A percentile compares a stretch with the other conserved stretches of the same genome.
Conservation (phyloP, 1,140 invertebrate genomes). For the Drosophila nigromelanica region DNA sequence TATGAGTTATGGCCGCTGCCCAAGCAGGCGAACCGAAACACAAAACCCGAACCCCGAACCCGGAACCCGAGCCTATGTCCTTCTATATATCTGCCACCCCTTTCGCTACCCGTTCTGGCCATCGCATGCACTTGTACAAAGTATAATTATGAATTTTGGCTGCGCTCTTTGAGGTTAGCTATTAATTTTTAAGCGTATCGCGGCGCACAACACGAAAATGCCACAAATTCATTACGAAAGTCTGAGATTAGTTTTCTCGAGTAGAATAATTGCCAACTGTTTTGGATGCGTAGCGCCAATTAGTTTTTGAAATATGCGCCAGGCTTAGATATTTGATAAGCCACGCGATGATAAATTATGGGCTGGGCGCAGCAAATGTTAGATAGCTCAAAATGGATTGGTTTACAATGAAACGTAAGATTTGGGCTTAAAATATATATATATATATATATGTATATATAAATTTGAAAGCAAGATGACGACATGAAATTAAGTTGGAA, state of each 20-base stretch:
- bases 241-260: constrained; percentile 65
- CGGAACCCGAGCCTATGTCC: constrained; percentile 27
- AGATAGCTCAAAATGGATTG: background rate
- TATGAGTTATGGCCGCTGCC: constrained; percentile 66
- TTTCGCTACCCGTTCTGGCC: background rate
- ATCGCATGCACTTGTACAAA: constrained; percentile 39
- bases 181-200: constrained; percentile 75
- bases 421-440: background rate
- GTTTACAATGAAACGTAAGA: background rate
- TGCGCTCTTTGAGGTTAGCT: constrained; percentile 56
- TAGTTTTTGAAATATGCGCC: constrained; percentile 42
- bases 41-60: background rate
- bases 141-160: constrained; percentile 66
- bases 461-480: background rate
- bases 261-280: constrained; percentile 39
- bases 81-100: background rate
- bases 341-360: constrained; percentile 16
- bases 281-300: constrained; percentile 35
- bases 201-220: constrained; percentile 29
- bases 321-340: constrained; percentile 31
- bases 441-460: too few species aligned
- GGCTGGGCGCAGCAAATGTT: too few species aligned
- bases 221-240: constrained; percentile 57
- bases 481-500: too few species aligned
- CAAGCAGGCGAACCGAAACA: background rate